phyloP scores from a whole-genome alignment of 2,113 vertebrate species.

The Rhynchopsitta pachyrhyncha region DNA sequence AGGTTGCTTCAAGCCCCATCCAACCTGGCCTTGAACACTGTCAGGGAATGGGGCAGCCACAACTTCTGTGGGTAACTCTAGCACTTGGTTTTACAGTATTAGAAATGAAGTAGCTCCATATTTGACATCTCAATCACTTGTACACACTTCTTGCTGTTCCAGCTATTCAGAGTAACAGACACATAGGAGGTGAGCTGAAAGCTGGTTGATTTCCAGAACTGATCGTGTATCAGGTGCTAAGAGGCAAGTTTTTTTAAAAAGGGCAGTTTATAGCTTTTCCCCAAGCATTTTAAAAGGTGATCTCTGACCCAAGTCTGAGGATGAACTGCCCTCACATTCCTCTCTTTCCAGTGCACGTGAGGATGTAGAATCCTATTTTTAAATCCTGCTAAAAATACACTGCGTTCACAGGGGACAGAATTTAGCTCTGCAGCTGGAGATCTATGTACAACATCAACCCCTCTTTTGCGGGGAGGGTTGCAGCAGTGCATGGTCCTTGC shows the following conservation, averaged over 20 bases:
- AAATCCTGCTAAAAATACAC: constrained; percentile 33
- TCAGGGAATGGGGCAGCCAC: background rate
- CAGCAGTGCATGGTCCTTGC: background rate
- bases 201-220: background rate
- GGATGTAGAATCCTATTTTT: constrained; percentile 28
- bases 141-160: background rate
- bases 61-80: background rate
- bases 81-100: background rate
- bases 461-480: background rate
- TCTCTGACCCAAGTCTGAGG: background rate
- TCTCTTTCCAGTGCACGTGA: background rate
- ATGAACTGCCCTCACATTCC: background rate
- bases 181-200: background rate
- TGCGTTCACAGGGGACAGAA: background rate
- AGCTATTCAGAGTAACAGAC: background rate
- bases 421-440: background rate
- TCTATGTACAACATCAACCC: background rate
- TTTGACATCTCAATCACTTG: background rate
- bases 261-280: background rate
- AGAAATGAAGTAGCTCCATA: background rate
- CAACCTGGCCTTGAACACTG: background rate
- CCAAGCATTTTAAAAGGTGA: background rate
- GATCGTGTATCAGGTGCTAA: background rate
- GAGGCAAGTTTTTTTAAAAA: background rate
- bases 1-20: background rate